Conservation (phyloP, 2,888 invertebrate genomes). For the Ypsolopha scabrella region DNA sequence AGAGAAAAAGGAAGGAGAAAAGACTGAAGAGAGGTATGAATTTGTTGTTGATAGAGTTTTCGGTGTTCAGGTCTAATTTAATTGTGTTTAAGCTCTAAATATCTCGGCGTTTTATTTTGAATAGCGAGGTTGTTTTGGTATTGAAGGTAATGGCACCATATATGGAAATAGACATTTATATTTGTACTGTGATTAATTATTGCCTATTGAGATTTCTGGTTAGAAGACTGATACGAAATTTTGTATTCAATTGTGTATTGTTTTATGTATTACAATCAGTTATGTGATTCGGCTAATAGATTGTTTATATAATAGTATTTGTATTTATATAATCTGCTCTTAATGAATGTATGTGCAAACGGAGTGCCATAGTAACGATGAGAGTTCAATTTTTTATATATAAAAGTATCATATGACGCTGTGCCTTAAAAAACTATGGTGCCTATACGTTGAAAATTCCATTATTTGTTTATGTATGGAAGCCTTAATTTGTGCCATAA, state of each 20-base stretch:
- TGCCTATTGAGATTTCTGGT: conserved; percentile 66
- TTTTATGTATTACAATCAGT: conserved; percentile 2
- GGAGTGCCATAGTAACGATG: conserved; percentile 50
- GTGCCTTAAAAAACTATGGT: conserved; percentile 46
- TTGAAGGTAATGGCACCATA: conserved; percentile 35
- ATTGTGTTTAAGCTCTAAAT: conserved; percentile 16
- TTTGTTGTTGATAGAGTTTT: conserved; percentile 87
- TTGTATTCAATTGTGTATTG: conserved; percentile 5
- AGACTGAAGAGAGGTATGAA: conserved; percentile 75
- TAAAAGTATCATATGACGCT: conserved; percentile 24
- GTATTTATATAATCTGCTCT: conserved; percentile 26
- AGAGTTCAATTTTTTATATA: conserved; percentile 15
- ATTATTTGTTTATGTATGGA: conserved; percentile 7
- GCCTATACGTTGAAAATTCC: conserved; percentile 22
- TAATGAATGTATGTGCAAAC: conserved; percentile 38
- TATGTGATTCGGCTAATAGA: background rate
- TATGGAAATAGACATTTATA: conserved; percentile 25
- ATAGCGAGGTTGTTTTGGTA: conserved; percentile 18
- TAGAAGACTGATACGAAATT: conserved; percentile 56
- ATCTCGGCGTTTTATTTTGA: conserved; percentile 1
- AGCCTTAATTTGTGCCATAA: conserved; percentile 42
- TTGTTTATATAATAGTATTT: conserved; percentile 13
- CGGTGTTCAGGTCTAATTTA: conserved; percentile 82
- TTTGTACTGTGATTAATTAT: conserved; percentile 51
- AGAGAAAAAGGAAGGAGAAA: conserved; percentile 31